These are phyloP conservation scores for Vicugna pacos DNA, from an alignment of 2,113 vertebrate genomes.

Conservation along the genomic window DNA sequence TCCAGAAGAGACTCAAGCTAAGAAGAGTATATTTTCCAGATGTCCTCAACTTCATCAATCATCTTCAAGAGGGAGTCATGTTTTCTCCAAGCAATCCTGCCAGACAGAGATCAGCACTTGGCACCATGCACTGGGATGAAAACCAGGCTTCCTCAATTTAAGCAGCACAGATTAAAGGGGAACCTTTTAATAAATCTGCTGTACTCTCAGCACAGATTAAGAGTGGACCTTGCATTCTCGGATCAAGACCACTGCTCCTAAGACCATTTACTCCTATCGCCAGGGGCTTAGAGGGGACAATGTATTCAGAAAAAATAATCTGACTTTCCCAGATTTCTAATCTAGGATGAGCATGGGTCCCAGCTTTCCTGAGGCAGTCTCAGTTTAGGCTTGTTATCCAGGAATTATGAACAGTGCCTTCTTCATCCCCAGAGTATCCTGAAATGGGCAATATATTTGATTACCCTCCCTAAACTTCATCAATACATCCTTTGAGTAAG, in stretches of 20 bases:
- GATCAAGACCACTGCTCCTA: not conserved
- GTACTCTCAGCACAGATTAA: not conserved
- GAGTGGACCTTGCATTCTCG: not conserved
- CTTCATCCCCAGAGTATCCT: not conserved
- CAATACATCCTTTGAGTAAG: not conserved
- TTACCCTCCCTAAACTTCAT: not conserved
- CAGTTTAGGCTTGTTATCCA: not conserved
- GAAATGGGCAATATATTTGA: not conserved
- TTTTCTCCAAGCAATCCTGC: not conserved
- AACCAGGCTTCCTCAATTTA: not conserved
- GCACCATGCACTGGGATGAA: not conserved
- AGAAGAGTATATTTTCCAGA: not conserved
- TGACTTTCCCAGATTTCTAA: not conserved
- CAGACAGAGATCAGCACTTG: not conserved
- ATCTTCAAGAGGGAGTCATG: not conserved
- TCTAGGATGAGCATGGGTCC: not conserved
- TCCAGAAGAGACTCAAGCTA: not conserved
- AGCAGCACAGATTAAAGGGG: not conserved
- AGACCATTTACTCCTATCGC: not conserved
- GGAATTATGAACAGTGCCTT: not conserved
- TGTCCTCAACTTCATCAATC: not conserved
- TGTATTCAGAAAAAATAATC: not conserved
- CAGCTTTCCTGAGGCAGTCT: not conserved
- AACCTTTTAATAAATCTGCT: not conserved
- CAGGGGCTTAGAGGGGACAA: not conserved